Percentiles rank a stretch among this genome's conserved stretches.
phyloP scores from a whole-genome alignment of 1,140 invertebrate genomes.

The Latrodectus geometricus region DNA sequence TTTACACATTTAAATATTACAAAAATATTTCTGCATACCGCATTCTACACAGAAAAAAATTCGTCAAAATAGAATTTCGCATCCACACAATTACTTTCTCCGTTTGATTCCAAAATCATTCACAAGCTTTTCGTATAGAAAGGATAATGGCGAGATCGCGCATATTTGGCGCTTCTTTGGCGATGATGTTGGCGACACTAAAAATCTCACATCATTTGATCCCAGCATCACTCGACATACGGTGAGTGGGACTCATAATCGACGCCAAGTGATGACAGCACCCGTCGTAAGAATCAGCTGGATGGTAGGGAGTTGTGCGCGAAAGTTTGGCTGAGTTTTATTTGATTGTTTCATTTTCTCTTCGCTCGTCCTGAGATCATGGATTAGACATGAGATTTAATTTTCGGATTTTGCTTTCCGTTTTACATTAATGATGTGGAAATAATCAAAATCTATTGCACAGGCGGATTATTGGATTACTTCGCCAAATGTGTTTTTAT shows the following conservation, averaged over 20 bases:
- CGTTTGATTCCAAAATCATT: background rate
- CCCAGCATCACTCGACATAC: constrained; percentile 5
- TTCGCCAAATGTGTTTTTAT: background rate
- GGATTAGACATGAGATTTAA: background rate
- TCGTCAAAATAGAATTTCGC: no score
- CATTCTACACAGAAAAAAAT: no score
- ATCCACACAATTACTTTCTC: background rate
- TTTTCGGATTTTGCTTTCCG: background rate
- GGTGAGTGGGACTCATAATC: constrained; percentile 36
- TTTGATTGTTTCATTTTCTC: background rate
- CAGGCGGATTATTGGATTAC: background rate
- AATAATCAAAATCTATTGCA: background rate
- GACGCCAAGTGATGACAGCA: constrained; percentile 7
- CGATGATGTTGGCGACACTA: constrained; percentile 12
- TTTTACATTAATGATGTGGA: background rate
- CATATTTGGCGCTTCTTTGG: constrained; percentile 9
- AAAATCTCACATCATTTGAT: background rate
- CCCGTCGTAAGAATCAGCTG: background rate
- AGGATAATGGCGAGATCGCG: constrained; percentile 1
- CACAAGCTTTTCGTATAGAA: background rate
- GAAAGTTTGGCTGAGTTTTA: background rate
- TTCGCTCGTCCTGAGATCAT: background rate
- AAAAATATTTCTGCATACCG: no score
- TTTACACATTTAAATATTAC: no score
- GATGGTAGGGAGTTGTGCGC: constrained; percentile 4